Conservation (phyloP, 2,113 vertebrate genomes). For the Clarias magur region DNA sequence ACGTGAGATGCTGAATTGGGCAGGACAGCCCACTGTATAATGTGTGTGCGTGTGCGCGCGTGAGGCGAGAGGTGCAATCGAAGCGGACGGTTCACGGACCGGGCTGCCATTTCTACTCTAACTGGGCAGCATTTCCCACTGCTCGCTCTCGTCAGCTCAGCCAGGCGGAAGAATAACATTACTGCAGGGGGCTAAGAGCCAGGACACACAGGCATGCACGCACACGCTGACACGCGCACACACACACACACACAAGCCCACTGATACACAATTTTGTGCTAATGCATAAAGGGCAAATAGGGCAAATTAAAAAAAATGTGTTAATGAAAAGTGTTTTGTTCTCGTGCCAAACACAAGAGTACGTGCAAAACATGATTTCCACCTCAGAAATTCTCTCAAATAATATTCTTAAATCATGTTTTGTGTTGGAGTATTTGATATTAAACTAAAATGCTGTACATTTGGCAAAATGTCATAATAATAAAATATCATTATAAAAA, state of each 20-base stretch:
- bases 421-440: neutral
- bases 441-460: no score
- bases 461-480: neutral
- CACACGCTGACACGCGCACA: neutral
- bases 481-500: neutral
- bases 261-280: conserved; percentile 9
- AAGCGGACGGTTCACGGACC: conserved; percentile 54
- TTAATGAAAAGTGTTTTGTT: neutral
- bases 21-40: conserved; percentile 31
- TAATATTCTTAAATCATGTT: neutral
- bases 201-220: neutral
- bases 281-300: conserved; percentile 29
- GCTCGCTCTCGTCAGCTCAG: conserved; percentile 61
- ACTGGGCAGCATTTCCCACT: conserved; percentile 65
- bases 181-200: conserved; percentile 66
- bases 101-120: conserved; percentile 69
- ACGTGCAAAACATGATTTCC: neutral
- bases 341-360: neutral
- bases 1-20: conserved; percentile 22
- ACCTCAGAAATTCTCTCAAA: neutral
- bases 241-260: neutral
- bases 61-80: conserved; percentile 51
- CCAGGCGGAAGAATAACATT: conserved; percentile 80
- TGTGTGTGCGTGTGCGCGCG: conserved; percentile 26
- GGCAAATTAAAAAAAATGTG: conserved; percentile 7